Evolutionary conservation across 1,140 invertebrate species (phyloP), one percentile per base, ranked within the genome.

Genomic region (Hyphantria cunea): DNA sequence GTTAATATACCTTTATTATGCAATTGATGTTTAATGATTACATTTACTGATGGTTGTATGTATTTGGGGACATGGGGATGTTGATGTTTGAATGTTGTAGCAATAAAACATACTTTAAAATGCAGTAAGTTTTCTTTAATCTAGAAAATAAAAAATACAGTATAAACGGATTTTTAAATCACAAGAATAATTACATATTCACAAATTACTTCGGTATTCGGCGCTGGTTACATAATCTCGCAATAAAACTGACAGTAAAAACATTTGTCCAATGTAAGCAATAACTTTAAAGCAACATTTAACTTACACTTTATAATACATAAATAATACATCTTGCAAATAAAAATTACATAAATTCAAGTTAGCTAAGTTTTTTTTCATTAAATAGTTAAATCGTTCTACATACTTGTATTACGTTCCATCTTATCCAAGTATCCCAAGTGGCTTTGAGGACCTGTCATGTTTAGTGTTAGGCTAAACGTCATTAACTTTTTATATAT

Each of bases 111-210:
- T 51, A 61, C 2, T 41, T 51, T 53, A 66, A 52, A 69, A 64
- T 78, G 79, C 82, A 89, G 84, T 89, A 89, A 86, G 80, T 89
- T 86, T 86, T 88, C 82, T 90, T 90, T 90, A 89, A 88, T 90
- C 86, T 89, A 88, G 86, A 90, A 90, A 90, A 89, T 90, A 89
- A 90, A 86, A 88, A 87, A 90, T 86, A 90, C 80, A 86, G 80
- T 86, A 89, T 89, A 88, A 90, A 87, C 82, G 85, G 86, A 86
- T 86, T 90, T n/a, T 90, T 83, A 88, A 84, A 90, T 89, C 84
- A 90, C 80, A 88, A 90, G 84, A 90, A 84, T 90, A 87, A 90
- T 90, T 90, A 90, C 87, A 90, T 90, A 90, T 90, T 90, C 87
- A 90, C 87, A 90, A 86, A 86, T 83, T 89, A 86, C 86, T 76